Percentiles rank a stretch among this genome's conserved stretches.
Conservation (phyloP, 2,113 vertebrate genomes). For the Nanorana parkeri region DNA sequence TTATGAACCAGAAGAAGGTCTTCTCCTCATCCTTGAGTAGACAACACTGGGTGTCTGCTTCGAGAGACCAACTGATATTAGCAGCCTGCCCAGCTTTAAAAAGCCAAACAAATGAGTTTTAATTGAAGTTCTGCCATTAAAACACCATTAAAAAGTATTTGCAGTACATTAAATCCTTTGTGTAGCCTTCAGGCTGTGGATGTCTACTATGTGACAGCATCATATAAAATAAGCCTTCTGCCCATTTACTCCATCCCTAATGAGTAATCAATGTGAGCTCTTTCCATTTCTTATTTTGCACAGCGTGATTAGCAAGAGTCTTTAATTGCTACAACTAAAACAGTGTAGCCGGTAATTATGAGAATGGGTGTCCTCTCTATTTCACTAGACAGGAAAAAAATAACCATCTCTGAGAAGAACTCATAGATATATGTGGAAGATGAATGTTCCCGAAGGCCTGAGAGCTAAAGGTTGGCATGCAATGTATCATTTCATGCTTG, state of each 20-base stretch:
- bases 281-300: not conserved
- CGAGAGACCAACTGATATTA: no score
- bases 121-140: no score
- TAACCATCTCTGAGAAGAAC: not conserved
- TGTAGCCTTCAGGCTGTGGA: no score
- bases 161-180: no score
- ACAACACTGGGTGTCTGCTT: no score
- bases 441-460: not conserved
- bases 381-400: not conserved
- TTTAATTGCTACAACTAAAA: constrained; percentile 12
- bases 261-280: not conserved
- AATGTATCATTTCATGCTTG: constrained; percentile 58
- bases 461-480: constrained; percentile 55
- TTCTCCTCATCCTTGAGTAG: no score
- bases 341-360: not conserved
- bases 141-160: no score
- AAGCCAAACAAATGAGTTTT: no score
- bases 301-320: not conserved
- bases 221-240: not conserved
- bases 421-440: no score
- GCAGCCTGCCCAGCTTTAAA: no score
- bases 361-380: not conserved
- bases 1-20: no score
- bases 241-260: not conserved
- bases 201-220: not conserved